Base-by-base conservation (phyloP, 1,140 invertebrate genomes). In the Littorina saxatilis region DNA sequence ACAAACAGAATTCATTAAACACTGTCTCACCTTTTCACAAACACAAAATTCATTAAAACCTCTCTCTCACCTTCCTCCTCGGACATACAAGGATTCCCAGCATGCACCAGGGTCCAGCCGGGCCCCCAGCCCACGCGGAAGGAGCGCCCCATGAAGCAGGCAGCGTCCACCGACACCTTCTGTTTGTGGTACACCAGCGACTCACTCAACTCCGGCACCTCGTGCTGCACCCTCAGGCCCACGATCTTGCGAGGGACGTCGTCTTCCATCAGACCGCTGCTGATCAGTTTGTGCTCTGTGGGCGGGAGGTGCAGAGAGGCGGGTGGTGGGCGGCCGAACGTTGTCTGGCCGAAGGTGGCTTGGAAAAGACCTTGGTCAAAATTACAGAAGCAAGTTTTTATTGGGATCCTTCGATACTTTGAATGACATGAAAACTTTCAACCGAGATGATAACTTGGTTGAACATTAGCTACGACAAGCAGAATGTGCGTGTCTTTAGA, bases 101-200 rank as follows among this genome's bases (percentile, higher is more conserved):
- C 74, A 82, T 91, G 90, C 27, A 94, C 93, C 11, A 97, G 86
- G 0, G 94, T 94, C 82, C 95, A 94, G n/a, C 85, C 93, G 0
- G 94, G 94, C 0, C 95, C 95, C 95, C 96, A 98, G 0, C 95
- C 96, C 0, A 96, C 94, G 86, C 96, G 94, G 81, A 95, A 96
- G 77, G 94, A 94, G 3, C 95, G 93, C 0, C 95, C 95, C 93
- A 94, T 95, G 81, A 93, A 93, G 29, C 89, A 91, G 74, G 91
- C 95, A 81, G 95, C 88, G 90, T 97, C 96, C 4, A 94, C 94
- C 7, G 95, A 90, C 83, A 94, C 94, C 1, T 93, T 91, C 76
- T 92, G 90, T 52, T 90, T 90, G 15, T 86, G 80, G 80, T 88
- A 88, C 73, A 91, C 73, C 20, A 89, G 73, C 9, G 92, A 92